These are phyloP conservation scores for Saccopteryx leptura DNA, from an alignment of 2,113 vertebrate species.

Conservation along the genomic window DNA sequence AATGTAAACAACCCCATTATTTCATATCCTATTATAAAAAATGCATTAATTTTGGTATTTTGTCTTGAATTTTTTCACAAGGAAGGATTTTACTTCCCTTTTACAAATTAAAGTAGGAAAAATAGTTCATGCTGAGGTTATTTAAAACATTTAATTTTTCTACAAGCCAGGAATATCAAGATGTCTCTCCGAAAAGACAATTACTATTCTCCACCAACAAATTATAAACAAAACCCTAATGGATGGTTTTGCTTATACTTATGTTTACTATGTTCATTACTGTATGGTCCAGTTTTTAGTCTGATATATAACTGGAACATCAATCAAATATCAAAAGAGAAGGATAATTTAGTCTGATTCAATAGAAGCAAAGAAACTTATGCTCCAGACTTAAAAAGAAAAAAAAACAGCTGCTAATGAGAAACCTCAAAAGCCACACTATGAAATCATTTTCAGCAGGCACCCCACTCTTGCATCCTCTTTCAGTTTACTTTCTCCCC, in stretches of 20 bases:
- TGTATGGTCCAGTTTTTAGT: constrained; percentile 13
- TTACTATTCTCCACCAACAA: constrained; percentile 4
- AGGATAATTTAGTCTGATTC: constrained; percentile 11
- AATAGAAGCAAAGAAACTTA: constrained; percentile 56
- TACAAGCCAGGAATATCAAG: constrained; percentile 49
- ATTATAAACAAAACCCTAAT: constrained; percentile 25
- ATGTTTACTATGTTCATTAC: constrained; percentile 33
- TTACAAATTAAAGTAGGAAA: constrained; percentile 19
- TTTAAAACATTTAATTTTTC: constrained; percentile 60
- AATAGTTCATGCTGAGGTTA: not conserved
- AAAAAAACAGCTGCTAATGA: not conserved
- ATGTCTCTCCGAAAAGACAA: constrained; percentile 39
- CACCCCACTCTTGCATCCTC: not conserved
- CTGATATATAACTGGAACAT: constrained; percentile 18
- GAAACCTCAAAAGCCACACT: not conserved
- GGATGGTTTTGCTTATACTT: constrained; percentile 37
- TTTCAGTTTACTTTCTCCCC: not conserved
- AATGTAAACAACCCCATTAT: constrained; percentile 1
- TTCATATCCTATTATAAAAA: constrained; percentile 4
- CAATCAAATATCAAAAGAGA: constrained; percentile 56
- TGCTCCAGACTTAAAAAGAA: not conserved
- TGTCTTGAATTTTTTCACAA: constrained; percentile 36
- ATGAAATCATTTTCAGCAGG: not conserved
- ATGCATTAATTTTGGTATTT: not conserved
- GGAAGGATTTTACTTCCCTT: not conserved